Conservation (phyloP, 2,888 invertebrate species). For the Callyntrura guangdongensis region DNA sequence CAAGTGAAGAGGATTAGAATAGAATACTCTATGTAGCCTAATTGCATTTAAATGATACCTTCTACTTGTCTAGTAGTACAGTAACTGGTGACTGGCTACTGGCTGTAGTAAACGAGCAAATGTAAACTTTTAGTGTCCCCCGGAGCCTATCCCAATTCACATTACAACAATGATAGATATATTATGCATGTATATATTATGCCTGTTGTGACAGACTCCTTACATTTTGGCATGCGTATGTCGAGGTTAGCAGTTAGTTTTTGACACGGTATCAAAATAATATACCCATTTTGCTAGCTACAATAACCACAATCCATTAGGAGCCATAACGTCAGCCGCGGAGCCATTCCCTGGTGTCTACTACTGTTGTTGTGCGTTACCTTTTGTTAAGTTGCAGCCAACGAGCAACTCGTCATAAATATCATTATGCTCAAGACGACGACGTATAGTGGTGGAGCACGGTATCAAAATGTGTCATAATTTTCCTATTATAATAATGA, state of each 20-base stretch:
- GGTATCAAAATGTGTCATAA: slow-evolving; percentile 58
- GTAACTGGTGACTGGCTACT: background rate
- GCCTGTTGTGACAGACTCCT: slow-evolving; percentile 2
- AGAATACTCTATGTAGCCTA: background rate
- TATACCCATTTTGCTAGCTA: slow-evolving; percentile 1
- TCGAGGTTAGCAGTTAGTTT: background rate
- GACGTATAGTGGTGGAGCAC: slow-evolving; percentile 10
- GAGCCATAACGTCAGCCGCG: slow-evolving; percentile 1
- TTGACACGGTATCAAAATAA: background rate
- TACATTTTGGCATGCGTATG: slow-evolving; percentile 51
- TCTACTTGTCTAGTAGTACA: background rate
- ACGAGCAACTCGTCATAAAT: background rate
- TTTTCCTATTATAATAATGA: slow-evolving; percentile 62
- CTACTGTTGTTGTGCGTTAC: too few species aligned
- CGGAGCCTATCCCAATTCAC: slow-evolving; percentile 13
- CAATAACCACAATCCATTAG: slow-evolving; percentile 5
- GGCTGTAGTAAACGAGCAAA: too few species aligned
- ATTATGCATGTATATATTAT: background rate
- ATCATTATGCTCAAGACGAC: background rate
- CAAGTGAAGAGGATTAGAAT: slow-evolving; percentile 16
- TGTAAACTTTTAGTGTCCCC: background rate
- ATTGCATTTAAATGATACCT: slow-evolving; percentile 3
- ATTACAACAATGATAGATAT: background rate
- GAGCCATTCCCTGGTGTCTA: slow-evolving; percentile 4
- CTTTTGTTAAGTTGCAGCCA: background rate